These are phyloP conservation scores for Oceanodroma tethys DNA, from an alignment of 2,113 vertebrate genomes.

Conservation along the genomic window DNA sequence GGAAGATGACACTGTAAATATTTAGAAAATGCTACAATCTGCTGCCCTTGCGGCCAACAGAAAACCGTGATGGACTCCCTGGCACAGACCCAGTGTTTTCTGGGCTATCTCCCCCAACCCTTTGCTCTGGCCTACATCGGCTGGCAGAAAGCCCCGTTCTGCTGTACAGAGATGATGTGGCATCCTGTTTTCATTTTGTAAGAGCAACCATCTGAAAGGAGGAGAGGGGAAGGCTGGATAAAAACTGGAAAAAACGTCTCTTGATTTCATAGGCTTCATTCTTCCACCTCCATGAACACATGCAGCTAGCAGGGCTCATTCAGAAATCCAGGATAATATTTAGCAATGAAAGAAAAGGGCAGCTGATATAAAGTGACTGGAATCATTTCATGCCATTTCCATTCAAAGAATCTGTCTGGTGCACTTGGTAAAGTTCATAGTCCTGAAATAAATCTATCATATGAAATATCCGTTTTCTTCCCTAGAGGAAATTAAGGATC, in stretches of 20 bases:
- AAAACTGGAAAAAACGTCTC: not conserved
- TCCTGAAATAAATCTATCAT: not conserved
- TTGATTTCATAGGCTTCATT: not conserved
- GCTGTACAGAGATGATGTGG: not conserved
- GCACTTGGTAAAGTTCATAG: not conserved
- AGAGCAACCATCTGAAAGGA: not conserved
- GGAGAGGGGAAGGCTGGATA: not conserved
- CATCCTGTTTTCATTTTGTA: not conserved
- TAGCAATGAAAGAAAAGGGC: not conserved
- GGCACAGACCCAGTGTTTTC: not conserved
- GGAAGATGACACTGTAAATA: not conserved
- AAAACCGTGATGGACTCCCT: not conserved
- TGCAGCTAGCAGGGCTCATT: not conserved
- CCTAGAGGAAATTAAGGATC: conserved; percentile 79
- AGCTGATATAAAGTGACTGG: conserved; percentile 18
- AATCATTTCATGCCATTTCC: not conserved
- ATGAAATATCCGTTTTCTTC: conserved; percentile 1
- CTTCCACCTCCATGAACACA: not conserved
- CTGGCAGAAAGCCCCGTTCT: not conserved
- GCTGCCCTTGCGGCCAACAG: not conserved
- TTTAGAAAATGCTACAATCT: conserved; percentile 2
- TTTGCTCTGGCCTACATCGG: not conserved
- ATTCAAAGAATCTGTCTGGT: not conserved
- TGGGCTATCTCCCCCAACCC: not conserved
- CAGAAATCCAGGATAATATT: conserved; percentile 3